phyloP scores from a whole-genome alignment of 2,113 vertebrate genomes.

The Callipepla squamata region DNA sequence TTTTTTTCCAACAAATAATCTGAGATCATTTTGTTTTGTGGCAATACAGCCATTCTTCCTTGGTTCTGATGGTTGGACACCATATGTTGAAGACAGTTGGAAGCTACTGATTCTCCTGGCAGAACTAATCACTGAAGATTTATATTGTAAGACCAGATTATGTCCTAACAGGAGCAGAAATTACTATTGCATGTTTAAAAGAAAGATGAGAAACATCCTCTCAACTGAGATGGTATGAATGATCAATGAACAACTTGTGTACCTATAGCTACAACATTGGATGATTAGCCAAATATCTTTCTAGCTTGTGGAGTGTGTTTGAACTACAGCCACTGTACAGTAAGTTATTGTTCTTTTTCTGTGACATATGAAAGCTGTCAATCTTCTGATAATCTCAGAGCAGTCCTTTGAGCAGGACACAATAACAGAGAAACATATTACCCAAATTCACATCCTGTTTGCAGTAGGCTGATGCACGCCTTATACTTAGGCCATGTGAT shows the following conservation, averaged over 20 bases:
- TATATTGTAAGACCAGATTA: background rate
- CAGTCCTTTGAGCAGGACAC: background rate
- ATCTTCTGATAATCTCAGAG: background rate
- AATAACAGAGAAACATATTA: background rate
- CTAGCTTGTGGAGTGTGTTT: background rate
- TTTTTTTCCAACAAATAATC: slow-evolving; percentile 30
- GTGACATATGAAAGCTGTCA: background rate
- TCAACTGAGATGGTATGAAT: background rate
- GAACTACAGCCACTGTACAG: background rate
- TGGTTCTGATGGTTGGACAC: background rate
- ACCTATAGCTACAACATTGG: background rate
- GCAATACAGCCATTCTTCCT: background rate
- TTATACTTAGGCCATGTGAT: background rate
- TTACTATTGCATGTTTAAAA: background rate
- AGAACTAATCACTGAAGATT: background rate
- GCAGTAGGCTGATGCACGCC: background rate
- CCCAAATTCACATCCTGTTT: background rate
- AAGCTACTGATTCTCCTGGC: slow-evolving; percentile 20
- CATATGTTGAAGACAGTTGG: background rate
- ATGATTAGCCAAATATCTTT: background rate
- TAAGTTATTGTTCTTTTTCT: background rate
- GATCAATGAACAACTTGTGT: background rate
- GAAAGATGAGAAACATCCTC: background rate
- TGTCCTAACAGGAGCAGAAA: background rate
- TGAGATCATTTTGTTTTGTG: background rate